Conservation (phyloP, 2,888 invertebrate species). For the Dolomedes plantarius region DNA sequence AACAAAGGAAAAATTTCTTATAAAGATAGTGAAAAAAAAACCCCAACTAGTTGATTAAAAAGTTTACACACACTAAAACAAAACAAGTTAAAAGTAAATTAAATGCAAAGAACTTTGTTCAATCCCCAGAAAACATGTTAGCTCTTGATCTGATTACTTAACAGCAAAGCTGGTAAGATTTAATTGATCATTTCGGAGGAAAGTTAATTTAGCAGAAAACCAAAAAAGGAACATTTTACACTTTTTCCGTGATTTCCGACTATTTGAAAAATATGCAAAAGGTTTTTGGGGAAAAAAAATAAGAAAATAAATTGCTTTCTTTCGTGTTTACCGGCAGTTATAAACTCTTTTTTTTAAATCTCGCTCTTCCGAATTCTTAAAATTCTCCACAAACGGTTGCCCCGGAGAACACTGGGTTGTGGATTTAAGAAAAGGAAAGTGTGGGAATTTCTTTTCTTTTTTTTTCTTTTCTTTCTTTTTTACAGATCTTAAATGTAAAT, state of each 20-base stretch:
- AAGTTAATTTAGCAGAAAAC: constrained; percentile 11
- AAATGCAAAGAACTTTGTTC: not conserved
- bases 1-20: too few species aligned
- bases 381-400: constrained; percentile 4
- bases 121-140: not conserved
- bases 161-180: not conserved
- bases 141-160: not conserved
- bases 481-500: too few species aligned
- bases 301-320: constrained; percentile 42
- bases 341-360: not conserved
- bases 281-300: constrained; percentile 26
- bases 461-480: too few species aligned
- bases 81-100: too few species aligned
- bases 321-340: constrained; percentile 56
- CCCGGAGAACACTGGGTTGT: not conserved
- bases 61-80: too few species aligned
- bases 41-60: too few species aligned
- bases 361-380: not conserved
- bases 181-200: constrained; percentile 4
- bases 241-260: constrained; percentile 42
- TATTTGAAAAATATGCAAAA: constrained; percentile 28
- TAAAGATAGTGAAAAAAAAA: too few species aligned
- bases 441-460: too few species aligned
- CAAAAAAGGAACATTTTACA: constrained; percentile 16
- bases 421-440: not conserved